A percentile compares a stretch with the other conserved stretches of the same genome.
Conservation (phyloP, 2,797 vertebrate species). For the Helostoma temminkii region DNA sequence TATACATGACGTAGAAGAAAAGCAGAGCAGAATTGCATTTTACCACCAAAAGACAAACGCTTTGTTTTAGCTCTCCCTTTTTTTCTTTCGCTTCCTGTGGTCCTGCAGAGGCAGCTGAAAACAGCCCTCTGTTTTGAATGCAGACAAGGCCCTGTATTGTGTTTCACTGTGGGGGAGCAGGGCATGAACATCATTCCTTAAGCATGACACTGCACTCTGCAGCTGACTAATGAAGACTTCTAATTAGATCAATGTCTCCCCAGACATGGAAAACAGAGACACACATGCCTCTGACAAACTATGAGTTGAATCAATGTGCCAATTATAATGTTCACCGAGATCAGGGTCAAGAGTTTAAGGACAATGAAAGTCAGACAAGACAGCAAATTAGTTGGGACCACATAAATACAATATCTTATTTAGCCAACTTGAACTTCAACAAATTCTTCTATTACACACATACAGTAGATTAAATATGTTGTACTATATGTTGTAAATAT, state of each 20-base stretch:
- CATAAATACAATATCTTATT: constrained; percentile 35
- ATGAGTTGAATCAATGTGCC: constrained; percentile 72
- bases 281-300: constrained; percentile 65
- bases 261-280: constrained; percentile 75
- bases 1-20: not conserved
- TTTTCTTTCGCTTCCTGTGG: constrained; percentile 21
- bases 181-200: constrained; percentile 73
- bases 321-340: constrained; percentile 65
- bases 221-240: constrained; percentile 80
- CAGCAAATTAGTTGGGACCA: constrained; percentile 44
- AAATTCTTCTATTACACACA: not conserved
- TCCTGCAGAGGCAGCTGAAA: constrained; percentile 51
- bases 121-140: constrained; percentile 61
- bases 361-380: constrained; percentile 63
- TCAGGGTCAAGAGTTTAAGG: constrained; percentile 68
- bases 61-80: constrained; percentile 27
- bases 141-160: constrained; percentile 76
- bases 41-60: constrained; percentile 21
- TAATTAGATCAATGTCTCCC: constrained; percentile 81
- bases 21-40: constrained; percentile 9
- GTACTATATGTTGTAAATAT: no score
- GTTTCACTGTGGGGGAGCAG: constrained; percentile 27
- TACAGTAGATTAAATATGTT: not conserved
- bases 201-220: constrained; percentile 77
- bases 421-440: not conserved